Percentiles rank a stretch among this genome's conserved stretches.
Evolutionary conservation across 1,140 invertebrate species (phyloP).

Genomic region (Oscheius sp.): DNA sequence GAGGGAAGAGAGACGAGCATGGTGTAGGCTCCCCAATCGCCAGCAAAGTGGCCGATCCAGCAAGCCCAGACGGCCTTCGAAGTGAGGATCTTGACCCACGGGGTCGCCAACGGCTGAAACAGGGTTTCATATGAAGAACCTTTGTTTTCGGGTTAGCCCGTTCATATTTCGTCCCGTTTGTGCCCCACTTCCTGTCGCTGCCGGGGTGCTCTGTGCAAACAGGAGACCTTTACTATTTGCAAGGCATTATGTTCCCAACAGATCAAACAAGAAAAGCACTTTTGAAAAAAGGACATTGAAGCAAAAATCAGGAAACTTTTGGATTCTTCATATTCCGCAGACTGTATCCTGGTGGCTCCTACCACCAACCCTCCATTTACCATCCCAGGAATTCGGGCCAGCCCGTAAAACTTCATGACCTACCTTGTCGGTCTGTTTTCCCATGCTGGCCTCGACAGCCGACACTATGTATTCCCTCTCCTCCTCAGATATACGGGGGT

Average conservation of each 20-base stretch:
- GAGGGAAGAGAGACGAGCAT: constrained; percentile 87
- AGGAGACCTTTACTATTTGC: too few species aligned
- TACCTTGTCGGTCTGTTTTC: constrained; percentile 33
- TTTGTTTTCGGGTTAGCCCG: too few species aligned
- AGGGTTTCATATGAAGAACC: too few species aligned
- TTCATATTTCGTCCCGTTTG: constrained; percentile 1
- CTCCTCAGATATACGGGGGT: constrained; percentile 72
- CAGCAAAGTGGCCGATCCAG: constrained; percentile 80
- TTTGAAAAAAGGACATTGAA: too few species aligned
- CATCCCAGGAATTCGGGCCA: too few species aligned
- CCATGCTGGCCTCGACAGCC: constrained; percentile 37
- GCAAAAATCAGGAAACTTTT: too few species aligned
- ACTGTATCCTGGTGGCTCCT: too few species aligned
- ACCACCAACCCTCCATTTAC: too few species aligned
- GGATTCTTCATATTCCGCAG: too few species aligned
- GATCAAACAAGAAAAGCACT: too few species aligned
- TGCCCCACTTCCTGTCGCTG: neutral
- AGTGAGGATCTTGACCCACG: constrained; percentile 76
- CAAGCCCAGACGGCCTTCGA: constrained; percentile 87
- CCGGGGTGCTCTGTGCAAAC: neutral
- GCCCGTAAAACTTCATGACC: neutral
- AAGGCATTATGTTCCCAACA: too few species aligned
- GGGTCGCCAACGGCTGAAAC: constrained; percentile 60
- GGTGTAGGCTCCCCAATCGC: constrained; percentile 91
- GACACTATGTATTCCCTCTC: constrained; percentile 74